These are phyloP conservation scores for Synergus umbraculus DNA, from an alignment of 2,888 invertebrate species.

Conservation along the genomic window DNA sequence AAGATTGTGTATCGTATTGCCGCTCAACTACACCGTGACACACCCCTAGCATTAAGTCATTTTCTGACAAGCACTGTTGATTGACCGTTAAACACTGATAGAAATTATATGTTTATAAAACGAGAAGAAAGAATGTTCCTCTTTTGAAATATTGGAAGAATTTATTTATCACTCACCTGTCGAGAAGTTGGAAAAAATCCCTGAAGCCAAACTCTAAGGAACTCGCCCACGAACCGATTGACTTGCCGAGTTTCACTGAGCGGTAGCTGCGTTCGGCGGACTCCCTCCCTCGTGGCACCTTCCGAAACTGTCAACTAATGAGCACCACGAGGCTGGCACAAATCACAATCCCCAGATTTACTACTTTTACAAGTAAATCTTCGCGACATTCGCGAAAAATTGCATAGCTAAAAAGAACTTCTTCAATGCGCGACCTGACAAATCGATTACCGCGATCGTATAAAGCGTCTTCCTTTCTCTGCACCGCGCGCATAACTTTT, in stretches of 20 bases:
- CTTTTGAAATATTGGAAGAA: background rate
- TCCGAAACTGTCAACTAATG: constrained; percentile 46
- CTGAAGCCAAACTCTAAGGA: constrained; percentile 1
- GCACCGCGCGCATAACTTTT: constrained; percentile 14
- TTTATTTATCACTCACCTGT: constrained; percentile 24
- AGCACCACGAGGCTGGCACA: constrained; percentile 50
- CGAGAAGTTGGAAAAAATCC: constrained; percentile 26
- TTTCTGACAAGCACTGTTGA: constrained; percentile 11
- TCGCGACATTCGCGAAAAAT: constrained; percentile 19
- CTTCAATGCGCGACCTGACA: constrained; percentile 19
- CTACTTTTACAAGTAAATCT: constrained; percentile 28
- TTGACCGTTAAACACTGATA: background rate
- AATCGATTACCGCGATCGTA: constrained; percentile 24
- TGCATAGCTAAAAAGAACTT: constrained; percentile 28
- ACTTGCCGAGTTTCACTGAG: constrained; percentile 63
- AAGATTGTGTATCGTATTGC: constrained; percentile 33
- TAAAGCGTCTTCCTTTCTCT: constrained; percentile 32
- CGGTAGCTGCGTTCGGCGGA: constrained; percentile 70
- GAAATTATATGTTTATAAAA: background rate
- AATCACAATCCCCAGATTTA: background rate
- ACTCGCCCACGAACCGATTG: constrained; percentile 58
- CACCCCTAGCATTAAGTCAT: constrained; percentile 29
- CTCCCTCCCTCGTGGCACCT: constrained; percentile 66
- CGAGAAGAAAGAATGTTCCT: background rate
- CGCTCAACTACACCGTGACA: constrained; percentile 24